These are phyloP conservation scores for Seladonia tumulorum DNA, from an alignment of 2,888 invertebrate species.

Conservation along the genomic window DNA sequence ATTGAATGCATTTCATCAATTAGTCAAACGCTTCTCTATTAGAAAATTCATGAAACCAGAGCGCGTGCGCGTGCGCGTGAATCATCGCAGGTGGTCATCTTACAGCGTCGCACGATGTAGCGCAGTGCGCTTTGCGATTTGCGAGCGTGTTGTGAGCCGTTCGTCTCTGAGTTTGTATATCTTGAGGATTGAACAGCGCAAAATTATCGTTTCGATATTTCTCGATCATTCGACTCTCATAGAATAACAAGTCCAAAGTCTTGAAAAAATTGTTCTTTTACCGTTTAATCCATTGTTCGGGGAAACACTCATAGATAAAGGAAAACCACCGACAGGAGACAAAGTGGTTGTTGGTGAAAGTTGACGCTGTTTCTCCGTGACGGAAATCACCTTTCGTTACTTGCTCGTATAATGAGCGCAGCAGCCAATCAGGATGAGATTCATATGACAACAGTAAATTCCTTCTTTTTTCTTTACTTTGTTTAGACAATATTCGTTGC, in stretches of 20 bases:
- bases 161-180: neutral
- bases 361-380: constrained; percentile 20
- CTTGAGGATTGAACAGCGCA: constrained; percentile 4
- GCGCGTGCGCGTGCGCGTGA: constrained; percentile 36
- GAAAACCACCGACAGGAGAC: neutral
- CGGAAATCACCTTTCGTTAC: constrained; percentile 18
- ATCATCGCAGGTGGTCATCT: neutral
- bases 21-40: neutral
- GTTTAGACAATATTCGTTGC: neutral
- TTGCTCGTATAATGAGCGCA: constrained; percentile 74
- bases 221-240: constrained; percentile 19
- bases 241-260: neutral
- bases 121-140: constrained; percentile 1
- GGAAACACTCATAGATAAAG: neutral
- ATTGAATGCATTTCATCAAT: neutral
- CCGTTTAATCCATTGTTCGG: neutral
- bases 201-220: constrained; percentile 42
- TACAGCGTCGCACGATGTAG: neutral
- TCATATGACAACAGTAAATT: constrained; percentile 80
- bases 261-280: neutral
- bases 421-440: constrained; percentile 74
- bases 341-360: constrained; percentile 36
- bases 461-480: constrained; percentile 4
- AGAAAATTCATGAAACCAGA: constrained; percentile 21
- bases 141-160: neutral